Evolutionary conservation across 92 coral and sea anemone genomes (phyloP).

Genomic region (Phenganax marumi): DNA sequence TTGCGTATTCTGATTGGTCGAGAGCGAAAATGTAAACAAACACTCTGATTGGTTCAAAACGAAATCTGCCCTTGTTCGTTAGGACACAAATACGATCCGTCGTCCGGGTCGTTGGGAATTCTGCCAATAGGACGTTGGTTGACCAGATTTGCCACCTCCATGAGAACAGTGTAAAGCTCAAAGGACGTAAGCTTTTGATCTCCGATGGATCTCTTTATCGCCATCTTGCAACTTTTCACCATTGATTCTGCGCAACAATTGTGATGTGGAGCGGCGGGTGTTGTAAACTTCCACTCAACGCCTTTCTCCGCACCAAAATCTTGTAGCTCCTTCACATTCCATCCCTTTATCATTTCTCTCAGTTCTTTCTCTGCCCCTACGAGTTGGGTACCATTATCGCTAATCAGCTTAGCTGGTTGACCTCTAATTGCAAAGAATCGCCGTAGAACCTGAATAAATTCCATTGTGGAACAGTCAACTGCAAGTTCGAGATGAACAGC

Average conservation of each 20-base stretch:
- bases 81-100: too few species aligned
- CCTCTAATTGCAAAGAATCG: slow-evolving; percentile 45
- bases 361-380: slow-evolving; percentile 51
- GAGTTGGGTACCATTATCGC: slow-evolving; percentile 50
- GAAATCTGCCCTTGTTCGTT: too few species aligned
- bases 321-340: slow-evolving; percentile 21
- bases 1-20: too few species aligned
- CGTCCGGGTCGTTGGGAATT: slow-evolving; percentile 49
- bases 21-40: too few species aligned
- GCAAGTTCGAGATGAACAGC: slow-evolving; percentile 60
- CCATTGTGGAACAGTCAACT: slow-evolving; percentile 44
- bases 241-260: slow-evolving; percentile 11
- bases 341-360: slow-evolving; percentile 36
- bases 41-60: too few species aligned
- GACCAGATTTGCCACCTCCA: too few species aligned
- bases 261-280: slow-evolving; percentile 53
- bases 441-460: slow-evolving; percentile 45
- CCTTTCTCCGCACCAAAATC: slow-evolving; percentile 43
- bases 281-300: slow-evolving; percentile 46
- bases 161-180: slow-evolving; percentile 39
- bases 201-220: slow-evolving; percentile 45
- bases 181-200: too few species aligned
- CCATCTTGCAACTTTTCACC: slow-evolving; percentile 46
- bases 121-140: slow-evolving; percentile 50
- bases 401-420: slow-evolving; percentile 41